Evolutionary conservation across 2,797 vertebrate species (phyloP).

Genomic region (Coendou prehensilis): DNA sequence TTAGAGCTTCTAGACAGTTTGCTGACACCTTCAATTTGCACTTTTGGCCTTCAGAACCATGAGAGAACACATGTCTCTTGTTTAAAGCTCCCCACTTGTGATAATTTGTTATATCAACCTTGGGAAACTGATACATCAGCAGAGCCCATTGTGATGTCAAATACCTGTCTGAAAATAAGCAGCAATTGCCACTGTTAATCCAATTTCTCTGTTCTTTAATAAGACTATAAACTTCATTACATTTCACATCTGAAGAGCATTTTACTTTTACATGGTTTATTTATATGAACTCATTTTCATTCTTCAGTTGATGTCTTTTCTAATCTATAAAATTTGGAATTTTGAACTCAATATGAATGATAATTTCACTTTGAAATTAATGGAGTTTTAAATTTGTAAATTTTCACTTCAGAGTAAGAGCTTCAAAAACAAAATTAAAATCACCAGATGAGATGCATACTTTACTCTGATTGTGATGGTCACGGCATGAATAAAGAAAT

Average conservation of each 20-base stretch:
- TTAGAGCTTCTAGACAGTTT: not conserved
- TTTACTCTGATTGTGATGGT: not conserved
- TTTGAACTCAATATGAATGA: not conserved
- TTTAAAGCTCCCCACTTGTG: not conserved
- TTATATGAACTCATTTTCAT: slow-evolving; percentile 3
- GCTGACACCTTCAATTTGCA: not conserved
- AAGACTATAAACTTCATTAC: not conserved
- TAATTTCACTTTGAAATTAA: slow-evolving; percentile 48
- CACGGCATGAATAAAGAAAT: not conserved
- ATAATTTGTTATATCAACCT: slow-evolving; percentile 28
- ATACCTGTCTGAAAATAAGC: not conserved
- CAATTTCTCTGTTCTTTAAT: not conserved
- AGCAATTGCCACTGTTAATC: not conserved
- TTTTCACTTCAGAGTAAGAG: not conserved
- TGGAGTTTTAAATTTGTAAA: not conserved
- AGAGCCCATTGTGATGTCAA: not conserved
- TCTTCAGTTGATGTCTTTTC: not conserved
- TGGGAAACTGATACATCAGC: not conserved
- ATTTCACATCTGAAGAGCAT: not conserved
- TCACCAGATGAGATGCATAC: not conserved
- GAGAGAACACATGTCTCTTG: not conserved
- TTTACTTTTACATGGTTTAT: not conserved
- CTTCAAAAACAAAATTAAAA: slow-evolving; percentile 26
- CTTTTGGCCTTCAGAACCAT: not conserved
- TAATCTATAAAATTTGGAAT: not conserved